Base-by-base conservation (phyloP, 2,888 invertebrate species). In the Athetis lepigone region DNA sequence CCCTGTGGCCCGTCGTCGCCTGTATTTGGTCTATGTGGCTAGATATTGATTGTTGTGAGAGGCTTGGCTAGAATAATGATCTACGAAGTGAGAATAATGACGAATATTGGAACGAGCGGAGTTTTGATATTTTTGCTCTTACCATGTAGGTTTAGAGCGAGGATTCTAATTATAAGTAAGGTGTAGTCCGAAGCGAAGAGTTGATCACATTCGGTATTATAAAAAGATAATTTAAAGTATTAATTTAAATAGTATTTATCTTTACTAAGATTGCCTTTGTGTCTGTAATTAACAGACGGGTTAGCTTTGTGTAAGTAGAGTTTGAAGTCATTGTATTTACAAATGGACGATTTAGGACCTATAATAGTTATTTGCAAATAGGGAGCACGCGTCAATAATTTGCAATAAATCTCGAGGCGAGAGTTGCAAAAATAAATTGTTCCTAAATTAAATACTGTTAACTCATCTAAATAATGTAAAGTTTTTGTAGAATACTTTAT, bases 1-100 rank as follows among this genome's bases (percentile, higher is more conserved):
- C 85, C 83, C 81, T 79, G 80, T 77, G 86, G 61, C 76, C 75
- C 71, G 85, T 82, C 82, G 84, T 71, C 82, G 84, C 79, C 82
- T 87, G 87, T 66, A 51, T 61, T 61, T 69, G 50, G 54, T 75
- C 65, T 62, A 19, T 27, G 19, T 56, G 71, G 37, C 75, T 75
- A 52, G 51, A 33, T 78, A 63, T 61, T 78, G 47, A 56, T 45
- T 70, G 72, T 75, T 69, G 51, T 74, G 47, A 62, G 47, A 52
- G 63, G 18, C 70, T 80, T 78, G 63, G 66, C 36, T 82, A 69
- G 59, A 66, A 59, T 69, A 65, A 50, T 55, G 33, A 52, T 58
- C 50, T 36, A 47, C 45, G 47, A 47, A 56, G 60, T 56, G 62
- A 60, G 57, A 57, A 56, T 56, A 52, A 6, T 39, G 39, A 51